Percentiles rank a stretch among this genome's conserved stretches.
phyloP scores from a whole-genome alignment of 30 jellyfish, hydroid and myxozoan species.

The Rhopilema esculentum region DNA sequence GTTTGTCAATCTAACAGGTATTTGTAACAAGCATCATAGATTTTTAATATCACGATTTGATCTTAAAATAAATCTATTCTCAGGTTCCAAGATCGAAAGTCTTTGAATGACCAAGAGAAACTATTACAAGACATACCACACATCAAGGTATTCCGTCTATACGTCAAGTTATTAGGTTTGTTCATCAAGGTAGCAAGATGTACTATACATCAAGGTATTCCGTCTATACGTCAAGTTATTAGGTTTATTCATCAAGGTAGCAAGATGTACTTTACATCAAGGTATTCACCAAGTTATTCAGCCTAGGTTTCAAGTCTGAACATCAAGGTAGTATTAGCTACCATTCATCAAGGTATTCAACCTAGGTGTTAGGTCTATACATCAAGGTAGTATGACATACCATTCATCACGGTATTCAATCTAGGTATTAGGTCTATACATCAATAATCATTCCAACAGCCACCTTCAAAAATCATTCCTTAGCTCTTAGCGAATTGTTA shows the following conservation, averaged over 20 bases:
- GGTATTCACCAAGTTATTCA: background rate
- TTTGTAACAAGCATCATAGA: too few relatives aligned
- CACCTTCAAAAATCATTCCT: too few relatives aligned
- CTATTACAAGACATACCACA: conserved; percentile 24
- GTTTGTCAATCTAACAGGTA: too few relatives aligned
- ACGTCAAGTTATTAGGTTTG: background rate
- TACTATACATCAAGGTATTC: background rate
- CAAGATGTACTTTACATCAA: background rate
- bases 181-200: background rate
- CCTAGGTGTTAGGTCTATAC: background rate
- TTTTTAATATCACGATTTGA: background rate
- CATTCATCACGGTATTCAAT: too few relatives aligned
- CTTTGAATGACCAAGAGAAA: conserved; percentile 57
- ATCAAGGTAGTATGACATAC: background rate
- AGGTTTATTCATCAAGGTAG: background rate
- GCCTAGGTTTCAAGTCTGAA: too few relatives aligned
- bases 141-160: conserved; percentile 41
- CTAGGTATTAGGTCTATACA: too few relatives aligned
- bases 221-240: background rate
- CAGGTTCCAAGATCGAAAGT: conserved; percentile 66
- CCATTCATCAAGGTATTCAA: too few relatives aligned
- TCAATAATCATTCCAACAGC: too few relatives aligned
- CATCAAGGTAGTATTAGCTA: too few relatives aligned
- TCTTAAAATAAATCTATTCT: background rate
- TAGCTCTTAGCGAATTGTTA: too few relatives aligned